A percentile compares a stretch with the other conserved stretches of the same genome.
phyloP scores from a whole-genome alignment of 2,888 invertebrate species.

The Deladenus siricidicola region DNA sequence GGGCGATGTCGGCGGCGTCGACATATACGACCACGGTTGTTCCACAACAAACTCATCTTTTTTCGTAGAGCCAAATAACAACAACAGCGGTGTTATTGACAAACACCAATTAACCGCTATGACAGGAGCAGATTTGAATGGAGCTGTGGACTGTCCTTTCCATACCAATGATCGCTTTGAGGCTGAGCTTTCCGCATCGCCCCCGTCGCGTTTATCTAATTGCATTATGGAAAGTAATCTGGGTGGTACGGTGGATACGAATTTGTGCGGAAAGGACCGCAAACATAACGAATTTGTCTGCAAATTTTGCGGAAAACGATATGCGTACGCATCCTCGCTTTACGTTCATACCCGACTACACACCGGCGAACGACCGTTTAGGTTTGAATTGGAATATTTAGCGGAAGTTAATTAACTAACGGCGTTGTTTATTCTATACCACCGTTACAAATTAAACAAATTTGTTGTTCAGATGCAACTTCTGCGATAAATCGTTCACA shows the following conservation, averaged over 20 bases:
- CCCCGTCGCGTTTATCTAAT: not conserved
- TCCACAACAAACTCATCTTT: too few relatives aligned
- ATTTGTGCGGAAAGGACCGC: not conserved
- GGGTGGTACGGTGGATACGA: not conserved
- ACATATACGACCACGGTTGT: not conserved
- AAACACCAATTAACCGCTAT: too few relatives aligned
- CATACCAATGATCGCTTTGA: not conserved
- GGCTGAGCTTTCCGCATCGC: not conserved
- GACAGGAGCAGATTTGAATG: too few relatives aligned
- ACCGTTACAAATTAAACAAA: not conserved
- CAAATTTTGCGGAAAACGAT: constrained; percentile 47
- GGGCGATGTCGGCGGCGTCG: not conserved
- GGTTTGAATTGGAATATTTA: constrained; percentile 11
- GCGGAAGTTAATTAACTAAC: not conserved
- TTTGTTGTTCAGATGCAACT: constrained; percentile 34
- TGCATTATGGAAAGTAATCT: not conserved
- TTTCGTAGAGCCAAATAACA: not conserved
- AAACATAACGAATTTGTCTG: constrained; percentile 39
- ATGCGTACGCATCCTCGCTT: constrained; percentile 49
- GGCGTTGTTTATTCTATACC: not conserved
- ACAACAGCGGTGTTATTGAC: not conserved
- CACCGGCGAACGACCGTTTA: constrained; percentile 47
- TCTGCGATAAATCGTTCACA: constrained; percentile 44
- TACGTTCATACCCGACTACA: constrained; percentile 52
- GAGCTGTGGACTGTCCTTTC: not conserved